Percentiles rank a stretch among this genome's conserved stretches.
Evolutionary conservation across 1,140 invertebrate genomes (phyloP).

Genomic region (Drosophila nasuta): DNA sequence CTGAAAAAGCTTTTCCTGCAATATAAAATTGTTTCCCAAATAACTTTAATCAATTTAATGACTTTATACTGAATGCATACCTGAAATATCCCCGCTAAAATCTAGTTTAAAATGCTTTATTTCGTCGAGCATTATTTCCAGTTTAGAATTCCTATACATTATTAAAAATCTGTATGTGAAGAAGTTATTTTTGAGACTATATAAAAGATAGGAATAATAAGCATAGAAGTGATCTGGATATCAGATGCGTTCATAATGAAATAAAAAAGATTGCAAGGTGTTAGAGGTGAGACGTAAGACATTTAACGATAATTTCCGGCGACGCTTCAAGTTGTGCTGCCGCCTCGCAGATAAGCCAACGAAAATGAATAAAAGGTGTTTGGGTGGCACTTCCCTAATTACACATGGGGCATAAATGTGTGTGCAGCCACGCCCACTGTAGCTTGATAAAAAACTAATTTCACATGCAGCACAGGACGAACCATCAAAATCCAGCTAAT

Average conservation of each 20-base stretch:
- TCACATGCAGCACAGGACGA: constrained; percentile 76
- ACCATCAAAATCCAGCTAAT: constrained; percentile 80
- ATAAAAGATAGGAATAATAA: no score
- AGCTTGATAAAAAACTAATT: constrained; percentile 66
- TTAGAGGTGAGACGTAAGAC: constrained; percentile 44
- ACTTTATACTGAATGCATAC: no score
- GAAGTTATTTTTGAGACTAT: no score
- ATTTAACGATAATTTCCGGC: constrained; percentile 74
- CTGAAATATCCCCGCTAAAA: no score
- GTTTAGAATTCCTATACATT: no score
- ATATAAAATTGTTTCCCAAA: no score
- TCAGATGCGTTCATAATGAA: background rate
- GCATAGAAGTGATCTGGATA: no score
- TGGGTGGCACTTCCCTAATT: constrained; percentile 73
- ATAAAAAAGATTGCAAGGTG: constrained; percentile 54
- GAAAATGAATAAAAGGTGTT: constrained; percentile 57
- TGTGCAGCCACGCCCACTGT: constrained; percentile 41
- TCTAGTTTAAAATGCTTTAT: no score
- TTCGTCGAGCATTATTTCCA: no score
- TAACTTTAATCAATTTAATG: no score
- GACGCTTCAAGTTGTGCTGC: constrained; percentile 46
- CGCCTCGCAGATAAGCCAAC: constrained; percentile 58
- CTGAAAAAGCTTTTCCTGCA: no score
- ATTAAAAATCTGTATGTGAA: no score
- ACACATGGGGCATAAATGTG: constrained; percentile 68